Conservation (phyloP, 2,113 vertebrate species). For the Dasyurus viverrinus region DNA sequence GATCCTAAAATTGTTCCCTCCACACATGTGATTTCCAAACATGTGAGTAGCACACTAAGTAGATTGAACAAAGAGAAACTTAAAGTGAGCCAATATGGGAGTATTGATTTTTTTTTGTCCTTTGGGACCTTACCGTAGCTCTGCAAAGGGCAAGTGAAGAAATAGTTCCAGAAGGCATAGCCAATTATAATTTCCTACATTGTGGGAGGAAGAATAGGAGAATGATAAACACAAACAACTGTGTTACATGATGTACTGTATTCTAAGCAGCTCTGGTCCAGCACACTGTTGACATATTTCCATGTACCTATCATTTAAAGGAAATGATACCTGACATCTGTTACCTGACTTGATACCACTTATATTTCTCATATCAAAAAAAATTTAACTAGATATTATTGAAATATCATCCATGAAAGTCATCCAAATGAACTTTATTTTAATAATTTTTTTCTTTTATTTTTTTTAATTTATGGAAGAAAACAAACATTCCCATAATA, state of each 20-base stretch:
- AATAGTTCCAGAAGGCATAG: conserved; percentile 76
- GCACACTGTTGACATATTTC: background rate
- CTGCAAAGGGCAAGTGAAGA: conserved; percentile 72
- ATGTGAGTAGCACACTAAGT: conserved; percentile 63
- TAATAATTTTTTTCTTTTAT: background rate
- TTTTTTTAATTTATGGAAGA: background rate
- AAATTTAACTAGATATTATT: conserved; percentile 8
- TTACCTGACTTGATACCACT: background rate
- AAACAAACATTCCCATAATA: background rate
- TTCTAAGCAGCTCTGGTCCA: background rate
- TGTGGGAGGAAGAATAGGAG: conserved; percentile 29
- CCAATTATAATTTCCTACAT: conserved; percentile 63
- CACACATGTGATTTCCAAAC: conserved; percentile 57
- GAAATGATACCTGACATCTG: background rate
- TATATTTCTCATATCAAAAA: conserved; percentile 34
- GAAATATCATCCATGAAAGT: background rate
- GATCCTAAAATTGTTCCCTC: conserved; percentile 58
- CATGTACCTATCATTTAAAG: background rate
- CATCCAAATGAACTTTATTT: background rate
- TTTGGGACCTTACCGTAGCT: conserved; percentile 65
- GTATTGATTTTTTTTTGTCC: conserved; percentile 80
- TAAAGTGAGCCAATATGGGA: conserved; percentile 70
- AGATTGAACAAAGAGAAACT: conserved; percentile 66
- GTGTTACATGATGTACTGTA: background rate
- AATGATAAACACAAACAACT: conserved; percentile 21